Base-by-base conservation (phyloP, 2,797 vertebrate genomes). In the Antennarius maculatus region DNA sequence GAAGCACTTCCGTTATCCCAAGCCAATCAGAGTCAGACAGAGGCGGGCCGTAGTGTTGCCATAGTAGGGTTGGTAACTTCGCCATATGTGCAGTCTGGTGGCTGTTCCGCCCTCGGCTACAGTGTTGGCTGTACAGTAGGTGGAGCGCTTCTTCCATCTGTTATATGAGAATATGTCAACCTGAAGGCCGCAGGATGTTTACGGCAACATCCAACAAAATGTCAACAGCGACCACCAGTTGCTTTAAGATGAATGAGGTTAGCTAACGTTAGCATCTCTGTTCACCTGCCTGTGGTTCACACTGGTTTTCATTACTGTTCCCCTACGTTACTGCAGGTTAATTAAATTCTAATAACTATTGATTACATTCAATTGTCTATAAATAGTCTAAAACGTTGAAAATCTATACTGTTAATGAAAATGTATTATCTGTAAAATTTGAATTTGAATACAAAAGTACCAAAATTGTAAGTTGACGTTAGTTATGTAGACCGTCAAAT, bases 101-200 rank as follows among this genome's bases (percentile, higher is more conserved):
- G 3, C 37, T 16, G 41, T 41, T 39, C 9, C 16, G 57, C 46
- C 34, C 17, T 16, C 52, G 2, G 56, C 10, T 16, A n/a, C 34
- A 3, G 41, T 31, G 52, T 56, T 29, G 6, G 51, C 5, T 9
- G 31, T 1, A 2, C 67, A 16, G 42, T 12, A 71, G 62, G 14
- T 17, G 71, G 66, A 8, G 74, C 69, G 34, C 28, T 58, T 2
- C 53, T 11, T 54, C 18, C 12, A 34, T 34, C 31, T 8, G 7
- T 52, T 15, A 52, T 16, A 7, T 6, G 18, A 27, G 18, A 16
- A 8, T 16, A 15, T n/a, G 13, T n/a, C 51, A 28, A 1, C 18
- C 4, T 29, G 7, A n/a, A 15, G 34, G 49, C 29, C 28, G 11
- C 27, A 47, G 17, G 4, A 54, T 48, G 67, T 61, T 72, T 46